Base-by-base conservation (phyloP, 2,113 vertebrate genomes). In the Vanacampus margaritifer region DNA sequence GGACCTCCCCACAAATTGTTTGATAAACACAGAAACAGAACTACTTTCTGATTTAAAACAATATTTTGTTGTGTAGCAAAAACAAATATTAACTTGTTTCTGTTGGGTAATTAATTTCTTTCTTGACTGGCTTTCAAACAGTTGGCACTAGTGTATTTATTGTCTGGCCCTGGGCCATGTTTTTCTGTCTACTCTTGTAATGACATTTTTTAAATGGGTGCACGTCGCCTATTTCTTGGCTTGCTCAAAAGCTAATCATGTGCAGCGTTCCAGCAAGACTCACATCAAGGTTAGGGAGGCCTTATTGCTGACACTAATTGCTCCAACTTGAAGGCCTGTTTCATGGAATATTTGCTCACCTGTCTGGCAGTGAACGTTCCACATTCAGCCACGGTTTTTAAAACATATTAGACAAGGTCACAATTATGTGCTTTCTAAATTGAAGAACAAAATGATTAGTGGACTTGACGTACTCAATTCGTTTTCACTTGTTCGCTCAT, bases 221-320 rank as follows among this genome's bases (percentile, higher is more conserved):
- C 28, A 2, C 46, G 37, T 57, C 46, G 64, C 62, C 67, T 14
- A 71, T 81, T 86, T 79, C 63, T 74, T 62, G 53, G 77, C 68
- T 79, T 19, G 65, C 28, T 64, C 63, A 26, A 73, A 67, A 21
- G 39, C 62, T 85, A 79, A 83, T 83, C 85, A 73, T 75, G 75
- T 76, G 83, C 75, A 74, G 76, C 68, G 81, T 86, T 85, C 72
- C 82, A 70, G 82, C 10, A 21, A 78, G 73, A 63, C 56, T 71
- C 76, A 79, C 75, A 82, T 86, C 78, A 76, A 71, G 64, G 56
- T 35, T 50, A 74, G 73, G 53, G 39, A 37, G 73, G 43, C 69
- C 74, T 64, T 60, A 75, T n/a, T 45, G 45, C 64, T 87, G 85
- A 87, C 81, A 78, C 68, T 81, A 87, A 89, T 88, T 83, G 76